phyloP scores from a whole-genome alignment of 2,888 invertebrate species.

The Scrobipalpa atriplicella region DNA sequence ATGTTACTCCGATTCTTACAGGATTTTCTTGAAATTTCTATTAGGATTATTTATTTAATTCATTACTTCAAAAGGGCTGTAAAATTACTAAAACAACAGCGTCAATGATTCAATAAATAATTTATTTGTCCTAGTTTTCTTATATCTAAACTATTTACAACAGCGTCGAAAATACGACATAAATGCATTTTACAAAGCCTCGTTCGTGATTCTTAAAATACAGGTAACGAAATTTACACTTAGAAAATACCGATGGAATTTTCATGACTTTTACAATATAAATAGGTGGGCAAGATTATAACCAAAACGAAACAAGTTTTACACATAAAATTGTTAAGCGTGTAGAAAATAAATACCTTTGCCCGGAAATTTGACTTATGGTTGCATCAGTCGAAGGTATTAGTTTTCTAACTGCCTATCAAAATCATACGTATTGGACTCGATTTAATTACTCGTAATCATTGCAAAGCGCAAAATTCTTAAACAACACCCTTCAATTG shows the following conservation, averaged over 20 bases:
- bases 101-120: constrained; percentile 67
- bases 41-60: not conserved
- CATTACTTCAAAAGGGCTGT: not conserved
- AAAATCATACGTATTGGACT: too few species aligned
- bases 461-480: too few species aligned
- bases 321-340: too few species aligned
- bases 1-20: not conserved
- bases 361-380: too few species aligned
- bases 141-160: constrained; percentile 60
- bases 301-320: not conserved
- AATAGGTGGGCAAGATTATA: too few species aligned
- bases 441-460: too few species aligned
- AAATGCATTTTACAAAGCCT: constrained; percentile 56
- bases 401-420: too few species aligned
- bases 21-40: not conserved
- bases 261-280: not conserved
- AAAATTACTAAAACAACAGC: not conserved
- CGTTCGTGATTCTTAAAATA: constrained; percentile 49
- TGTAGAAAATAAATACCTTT: too few species aligned
- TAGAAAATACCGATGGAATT: not conserved
- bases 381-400: too few species aligned
- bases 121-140: constrained; percentile 58
- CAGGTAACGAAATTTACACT: constrained; percentile 56
- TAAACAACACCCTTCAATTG: too few species aligned
- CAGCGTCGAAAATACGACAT: constrained; percentile 50